A percentile compares a stretch with the other conserved stretches of the same genome.
These are phyloP conservation scores for Bos javanicus DNA, from an alignment of 2,113 vertebrate genomes.

Conservation along the genomic window DNA sequence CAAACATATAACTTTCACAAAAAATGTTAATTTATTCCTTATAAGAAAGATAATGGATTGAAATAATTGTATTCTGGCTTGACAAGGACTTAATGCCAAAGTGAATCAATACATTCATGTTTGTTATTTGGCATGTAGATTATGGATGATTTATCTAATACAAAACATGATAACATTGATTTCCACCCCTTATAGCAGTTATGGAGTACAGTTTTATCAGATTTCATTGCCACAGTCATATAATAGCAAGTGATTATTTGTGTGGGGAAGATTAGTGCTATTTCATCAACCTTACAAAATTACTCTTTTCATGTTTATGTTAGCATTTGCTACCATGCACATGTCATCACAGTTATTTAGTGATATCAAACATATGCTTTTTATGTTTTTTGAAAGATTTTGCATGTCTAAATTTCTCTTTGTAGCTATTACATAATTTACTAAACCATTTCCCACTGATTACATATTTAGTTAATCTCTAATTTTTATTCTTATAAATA, in stretches of 20 bases:
- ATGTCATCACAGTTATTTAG: background rate
- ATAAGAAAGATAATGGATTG: background rate
- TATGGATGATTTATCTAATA: background rate
- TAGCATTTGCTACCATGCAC: background rate
- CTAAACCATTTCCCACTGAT: background rate
- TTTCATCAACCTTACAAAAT: background rate
- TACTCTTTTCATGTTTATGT: background rate
- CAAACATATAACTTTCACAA: background rate
- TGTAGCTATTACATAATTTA: background rate
- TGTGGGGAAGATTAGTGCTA: background rate
- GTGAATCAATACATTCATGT: background rate
- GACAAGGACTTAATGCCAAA: background rate
- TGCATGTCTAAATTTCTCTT: background rate
- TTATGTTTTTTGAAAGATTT: background rate
- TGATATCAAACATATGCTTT: background rate
- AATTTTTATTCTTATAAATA: background rate
- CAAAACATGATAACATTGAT: background rate
- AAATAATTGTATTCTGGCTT: background rate
- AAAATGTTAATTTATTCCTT: background rate
- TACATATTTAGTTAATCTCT: background rate
- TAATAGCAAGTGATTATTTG: background rate
- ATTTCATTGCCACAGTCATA: background rate
- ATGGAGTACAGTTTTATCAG: background rate
- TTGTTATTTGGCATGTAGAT: background rate
- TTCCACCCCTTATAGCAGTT: background rate